phyloP scores from a whole-genome alignment of 2,113 vertebrate genomes.

The Canis aureus region DNA sequence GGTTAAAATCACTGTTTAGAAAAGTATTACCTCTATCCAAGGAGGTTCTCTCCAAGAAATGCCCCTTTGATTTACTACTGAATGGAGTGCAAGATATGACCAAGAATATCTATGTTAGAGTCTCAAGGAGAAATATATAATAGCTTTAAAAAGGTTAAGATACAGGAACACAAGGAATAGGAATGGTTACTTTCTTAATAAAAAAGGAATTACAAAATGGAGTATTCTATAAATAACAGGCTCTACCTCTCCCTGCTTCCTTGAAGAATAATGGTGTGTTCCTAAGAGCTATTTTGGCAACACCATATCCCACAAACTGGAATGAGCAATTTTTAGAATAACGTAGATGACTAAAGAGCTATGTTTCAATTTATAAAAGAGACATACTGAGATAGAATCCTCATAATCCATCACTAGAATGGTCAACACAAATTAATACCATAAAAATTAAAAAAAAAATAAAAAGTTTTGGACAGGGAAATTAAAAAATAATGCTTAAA shows the following conservation, averaged over 20 bases:
- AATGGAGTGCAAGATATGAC: background rate
- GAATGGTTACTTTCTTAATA: background rate
- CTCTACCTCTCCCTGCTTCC: background rate
- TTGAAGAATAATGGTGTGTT: background rate
- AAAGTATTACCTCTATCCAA: background rate
- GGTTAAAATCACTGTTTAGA: background rate
- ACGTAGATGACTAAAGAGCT: background rate
- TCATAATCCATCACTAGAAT: background rate
- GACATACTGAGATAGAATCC: background rate
- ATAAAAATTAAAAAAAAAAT: background rate
- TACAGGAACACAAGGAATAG: background rate
- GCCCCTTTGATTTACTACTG: background rate
- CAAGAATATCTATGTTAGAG: background rate
- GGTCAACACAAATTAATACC: background rate
- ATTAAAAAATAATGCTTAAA: background rate
- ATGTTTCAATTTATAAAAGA: background rate
- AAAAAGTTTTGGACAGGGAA: background rate
- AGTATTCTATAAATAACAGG: background rate
- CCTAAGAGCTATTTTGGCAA: background rate
- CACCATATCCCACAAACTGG: background rate
- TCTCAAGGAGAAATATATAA: background rate
- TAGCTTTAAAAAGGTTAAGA: background rate
- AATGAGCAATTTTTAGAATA: slow-evolving; percentile 8
- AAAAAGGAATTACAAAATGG: background rate
- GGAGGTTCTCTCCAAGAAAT: background rate